Conservation (phyloP, 2,888 invertebrate species). For the Cinara cedri region DNA sequence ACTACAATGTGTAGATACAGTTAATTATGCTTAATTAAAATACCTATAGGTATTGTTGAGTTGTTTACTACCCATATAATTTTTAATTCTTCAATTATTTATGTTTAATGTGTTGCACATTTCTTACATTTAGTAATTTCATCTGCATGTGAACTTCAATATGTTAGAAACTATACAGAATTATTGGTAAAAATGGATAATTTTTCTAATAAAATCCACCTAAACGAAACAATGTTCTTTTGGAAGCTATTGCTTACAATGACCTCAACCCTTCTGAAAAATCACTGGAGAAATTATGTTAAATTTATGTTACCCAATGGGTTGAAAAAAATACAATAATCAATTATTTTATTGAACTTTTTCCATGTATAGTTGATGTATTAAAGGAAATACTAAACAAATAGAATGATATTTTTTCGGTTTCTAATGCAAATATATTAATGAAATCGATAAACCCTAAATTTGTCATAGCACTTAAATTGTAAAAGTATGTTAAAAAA, state of each 20-base stretch:
- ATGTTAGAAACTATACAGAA: not conserved
- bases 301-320: slow-evolving; percentile 4
- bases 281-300: not conserved
- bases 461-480: no score
- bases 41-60: no score
- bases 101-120: not conserved
- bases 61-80: no score
- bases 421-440: not conserved
- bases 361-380: not conserved
- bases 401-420: not conserved
- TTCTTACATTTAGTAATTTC: not conserved
- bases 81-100: no score
- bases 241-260: not conserved
- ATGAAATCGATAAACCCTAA: no score
- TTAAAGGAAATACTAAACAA: not conserved
- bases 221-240: not conserved
- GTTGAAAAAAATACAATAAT: not conserved
- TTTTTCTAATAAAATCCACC: not conserved
- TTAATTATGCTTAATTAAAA: no score
- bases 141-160: not conserved
- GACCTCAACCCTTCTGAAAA: not conserved
- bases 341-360: not conserved
- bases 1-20: no score
- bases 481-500: no score
- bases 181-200: not conserved